Evolutionary conservation across 2,113 vertebrate species (phyloP), one percentile per base, ranked within the genome.

Genomic region (Myrmecophaga tridactyla): DNA sequence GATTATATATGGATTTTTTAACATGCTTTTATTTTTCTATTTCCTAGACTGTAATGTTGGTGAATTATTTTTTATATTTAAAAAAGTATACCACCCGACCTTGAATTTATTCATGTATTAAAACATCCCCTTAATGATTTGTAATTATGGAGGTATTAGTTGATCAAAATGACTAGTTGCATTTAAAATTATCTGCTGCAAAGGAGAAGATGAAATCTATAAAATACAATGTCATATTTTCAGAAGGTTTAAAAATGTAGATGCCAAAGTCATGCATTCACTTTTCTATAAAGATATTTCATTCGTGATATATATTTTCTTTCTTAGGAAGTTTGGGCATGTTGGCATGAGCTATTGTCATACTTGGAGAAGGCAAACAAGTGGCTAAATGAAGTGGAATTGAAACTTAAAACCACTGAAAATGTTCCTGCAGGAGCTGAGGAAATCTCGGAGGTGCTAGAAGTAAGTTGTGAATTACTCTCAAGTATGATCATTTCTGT

Each of bases 321-420:
- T 97, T 73, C 75, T 96, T 97, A 99, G 99, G 99, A 99, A 97
- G 99, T 99, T 72, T 99, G 99, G 99, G 99, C 99, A 1, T 99
- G 99, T 86, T 99, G 99, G 99, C 98, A 98, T 84, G 99, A 99
- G 95, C 76, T 99, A 90, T 96, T 99, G 92, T 99, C 99, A 0
- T 99, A 99, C 96, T 98, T 99, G 97, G 99, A 99, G 96, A 98
- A 99, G 95, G 99, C 99, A 97, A 99, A 99, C 89, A 98, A 98
- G 86, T 99, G 99, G 99, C 98, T 99, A 96, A 99, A 99, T 98
- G 99, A 99, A 96, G 95, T 99, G 93, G 99, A 99, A 97, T 91
- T 96, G 82, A 99, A 99, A 96, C 98, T 99, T 48, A 99, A 99
- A 90, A 98, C 99, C 97, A 99, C 98, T 1, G 99, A 99, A 86